Conservation (phyloP, 2,888 invertebrate species). For the Eristalinus aeneus region DNA sequence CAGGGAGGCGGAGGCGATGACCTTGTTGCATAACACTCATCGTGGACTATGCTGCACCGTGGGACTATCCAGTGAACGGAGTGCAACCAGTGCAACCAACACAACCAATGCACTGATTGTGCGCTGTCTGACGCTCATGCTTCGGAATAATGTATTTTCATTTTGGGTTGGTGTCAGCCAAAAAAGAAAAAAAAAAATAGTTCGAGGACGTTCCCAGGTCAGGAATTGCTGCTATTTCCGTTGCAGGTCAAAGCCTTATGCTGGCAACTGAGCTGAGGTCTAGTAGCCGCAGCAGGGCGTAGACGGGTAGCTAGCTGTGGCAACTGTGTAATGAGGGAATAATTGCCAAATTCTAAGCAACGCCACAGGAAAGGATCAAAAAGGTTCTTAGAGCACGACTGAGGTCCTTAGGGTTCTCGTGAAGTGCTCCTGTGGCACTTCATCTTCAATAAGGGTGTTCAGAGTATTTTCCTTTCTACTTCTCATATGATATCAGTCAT, state of each 20-base stretch:
- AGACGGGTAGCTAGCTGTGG: not conserved
- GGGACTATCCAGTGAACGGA: not conserved
- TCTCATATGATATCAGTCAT: too few species aligned
- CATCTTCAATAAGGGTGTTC: too few species aligned
- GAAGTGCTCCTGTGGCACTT: too few species aligned
- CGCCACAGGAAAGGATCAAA: not conserved
- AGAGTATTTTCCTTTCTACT: too few species aligned
- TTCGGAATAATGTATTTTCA: not conserved
- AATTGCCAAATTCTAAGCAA: not conserved
- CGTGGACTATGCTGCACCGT: slow-evolving; percentile 9
- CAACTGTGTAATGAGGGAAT: not conserved
- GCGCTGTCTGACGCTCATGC: not conserved
- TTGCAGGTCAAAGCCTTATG: not conserved
- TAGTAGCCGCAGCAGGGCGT: not conserved
- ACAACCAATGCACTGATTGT: too few species aligned
- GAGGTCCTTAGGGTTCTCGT: not conserved
- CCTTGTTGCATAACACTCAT: slow-evolving; percentile 39
- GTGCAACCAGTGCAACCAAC: not conserved
- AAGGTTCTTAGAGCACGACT: not conserved
- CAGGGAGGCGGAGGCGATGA: slow-evolving; percentile 7
- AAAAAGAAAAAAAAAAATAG: not conserved
- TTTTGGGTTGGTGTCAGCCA: not conserved
- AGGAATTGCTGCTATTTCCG: slow-evolving; percentile 1
- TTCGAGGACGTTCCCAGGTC: slow-evolving; percentile 26
- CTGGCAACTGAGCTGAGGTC: not conserved